Conservation (phyloP, 2,113 vertebrate genomes). For the Ceyx cyanopectus region DNA sequence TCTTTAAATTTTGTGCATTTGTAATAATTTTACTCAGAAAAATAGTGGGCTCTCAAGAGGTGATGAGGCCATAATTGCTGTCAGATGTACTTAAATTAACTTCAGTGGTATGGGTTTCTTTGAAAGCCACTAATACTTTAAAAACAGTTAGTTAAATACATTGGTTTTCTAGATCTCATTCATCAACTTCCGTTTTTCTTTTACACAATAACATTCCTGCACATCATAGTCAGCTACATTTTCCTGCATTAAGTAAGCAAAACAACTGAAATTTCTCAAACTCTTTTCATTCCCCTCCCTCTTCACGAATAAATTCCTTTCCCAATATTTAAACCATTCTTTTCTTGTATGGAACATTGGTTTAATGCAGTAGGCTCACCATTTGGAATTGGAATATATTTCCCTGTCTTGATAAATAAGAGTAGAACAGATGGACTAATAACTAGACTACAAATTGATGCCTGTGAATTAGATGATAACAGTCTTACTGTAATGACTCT, state of each 20-base stretch:
- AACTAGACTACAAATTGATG: not conserved
- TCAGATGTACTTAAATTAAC: not conserved
- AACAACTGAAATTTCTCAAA: not conserved
- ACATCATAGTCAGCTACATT: not conserved
- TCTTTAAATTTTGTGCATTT: not conserved
- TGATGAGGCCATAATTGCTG: not conserved
- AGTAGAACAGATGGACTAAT: not conserved
- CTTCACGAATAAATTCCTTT: not conserved
- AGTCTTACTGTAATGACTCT: not conserved
- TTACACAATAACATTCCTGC: not conserved
- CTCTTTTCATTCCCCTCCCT: not conserved
- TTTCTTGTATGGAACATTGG: not conserved
- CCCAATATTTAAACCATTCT: not conserved
- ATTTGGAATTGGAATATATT: not conserved
- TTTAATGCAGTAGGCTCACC: not conserved
- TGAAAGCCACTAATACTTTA: not conserved
- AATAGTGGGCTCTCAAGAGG: not conserved
- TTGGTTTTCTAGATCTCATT: not conserved
- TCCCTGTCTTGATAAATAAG: not conserved
- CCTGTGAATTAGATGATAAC: not conserved
- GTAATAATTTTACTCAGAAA: constrained; percentile 9
- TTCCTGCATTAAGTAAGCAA: not conserved
- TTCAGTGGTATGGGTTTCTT: not conserved
- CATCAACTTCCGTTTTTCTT: not conserved
- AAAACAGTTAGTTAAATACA: not conserved